phyloP scores from a whole-genome alignment of 2,888 invertebrate species.

The Exocentrus adspersus region DNA sequence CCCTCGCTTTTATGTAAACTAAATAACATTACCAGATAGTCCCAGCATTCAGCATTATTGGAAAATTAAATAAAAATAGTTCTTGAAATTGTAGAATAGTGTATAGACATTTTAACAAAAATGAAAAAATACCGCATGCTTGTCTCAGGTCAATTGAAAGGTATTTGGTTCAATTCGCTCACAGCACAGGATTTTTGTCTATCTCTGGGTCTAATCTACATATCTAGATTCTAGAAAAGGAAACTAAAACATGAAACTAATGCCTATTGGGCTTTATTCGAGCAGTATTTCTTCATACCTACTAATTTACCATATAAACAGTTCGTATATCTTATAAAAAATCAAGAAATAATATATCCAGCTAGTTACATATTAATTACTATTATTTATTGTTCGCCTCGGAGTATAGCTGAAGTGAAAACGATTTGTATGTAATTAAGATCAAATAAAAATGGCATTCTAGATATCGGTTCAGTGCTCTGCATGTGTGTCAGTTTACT shows the following conservation, averaged over 20 bases:
- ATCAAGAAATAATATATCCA: not conserved
- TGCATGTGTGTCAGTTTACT: constrained; percentile 62
- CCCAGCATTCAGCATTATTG: too few relatives aligned
- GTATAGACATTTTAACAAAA: too few relatives aligned
- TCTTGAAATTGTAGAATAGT: too few relatives aligned
- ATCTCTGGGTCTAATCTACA: not conserved
- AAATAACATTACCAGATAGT: too few relatives aligned
- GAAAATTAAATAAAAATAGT: too few relatives aligned
- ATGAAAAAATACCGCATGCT: too few relatives aligned
- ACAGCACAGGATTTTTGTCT: too few relatives aligned
- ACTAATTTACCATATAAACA: too few relatives aligned
- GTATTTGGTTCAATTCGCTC: too few relatives aligned
- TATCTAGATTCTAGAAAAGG: too few relatives aligned
- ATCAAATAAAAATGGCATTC: constrained; percentile 42
- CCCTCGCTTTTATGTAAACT: too few relatives aligned
- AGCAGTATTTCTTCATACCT: not conserved
- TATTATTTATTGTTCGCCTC: constrained; percentile 13
- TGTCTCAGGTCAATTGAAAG: too few relatives aligned
- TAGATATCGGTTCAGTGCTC: constrained; percentile 57
- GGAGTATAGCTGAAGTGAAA: constrained; percentile 34
- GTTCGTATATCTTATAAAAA: not conserved
- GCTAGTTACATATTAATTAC: not conserved
- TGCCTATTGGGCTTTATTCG: not conserved
- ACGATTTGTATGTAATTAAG: constrained; percentile 39
- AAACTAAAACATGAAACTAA: not conserved